A percentile compares a stretch with the other conserved stretches of the same genome.
phyloP scores from a whole-genome alignment of 92 coral and sea anemone species.

The Umimayanthus kanabou region DNA sequence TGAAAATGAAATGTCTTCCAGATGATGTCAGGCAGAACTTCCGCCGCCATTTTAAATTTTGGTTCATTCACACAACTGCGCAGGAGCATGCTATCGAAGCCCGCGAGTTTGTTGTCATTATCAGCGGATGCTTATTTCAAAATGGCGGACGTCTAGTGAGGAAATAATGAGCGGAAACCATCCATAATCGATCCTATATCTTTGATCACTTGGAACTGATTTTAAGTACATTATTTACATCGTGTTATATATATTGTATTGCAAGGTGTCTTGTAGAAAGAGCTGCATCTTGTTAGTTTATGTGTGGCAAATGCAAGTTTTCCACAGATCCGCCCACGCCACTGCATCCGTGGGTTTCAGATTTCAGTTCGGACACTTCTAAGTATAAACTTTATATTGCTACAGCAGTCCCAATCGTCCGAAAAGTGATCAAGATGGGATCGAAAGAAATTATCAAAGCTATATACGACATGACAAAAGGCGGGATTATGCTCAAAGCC shows the following conservation, averaged over 20 bases:
- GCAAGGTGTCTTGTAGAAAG: background rate
- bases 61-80: conserved; percentile 7
- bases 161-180: background rate
- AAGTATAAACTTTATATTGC: background rate
- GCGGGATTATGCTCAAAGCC: conserved; percentile 83
- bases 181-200: background rate
- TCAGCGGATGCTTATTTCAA: conserved; percentile 23
- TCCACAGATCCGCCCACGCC: background rate
- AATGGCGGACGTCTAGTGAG: background rate
- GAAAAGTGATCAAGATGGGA: conserved; percentile 27
- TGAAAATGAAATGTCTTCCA: background rate
- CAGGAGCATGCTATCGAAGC: background rate
- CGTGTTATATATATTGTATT: background rate
- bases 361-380: background rate
- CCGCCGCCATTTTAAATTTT: conserved; percentile 19
- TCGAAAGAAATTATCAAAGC: conserved; percentile 63
- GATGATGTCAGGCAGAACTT: conserved; percentile 17
- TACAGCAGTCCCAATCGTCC: background rate
- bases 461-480: conserved; percentile 82
- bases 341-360: background rate
- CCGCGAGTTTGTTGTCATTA: conserved; percentile 16
- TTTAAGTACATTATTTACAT: background rate
- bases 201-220: background rate
- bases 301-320: background rate
- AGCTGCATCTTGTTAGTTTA: background rate